These are phyloP conservation scores for Ricordea florida DNA, from an alignment of 92 coral and sea anemone genomes.

Conservation along the genomic window DNA sequence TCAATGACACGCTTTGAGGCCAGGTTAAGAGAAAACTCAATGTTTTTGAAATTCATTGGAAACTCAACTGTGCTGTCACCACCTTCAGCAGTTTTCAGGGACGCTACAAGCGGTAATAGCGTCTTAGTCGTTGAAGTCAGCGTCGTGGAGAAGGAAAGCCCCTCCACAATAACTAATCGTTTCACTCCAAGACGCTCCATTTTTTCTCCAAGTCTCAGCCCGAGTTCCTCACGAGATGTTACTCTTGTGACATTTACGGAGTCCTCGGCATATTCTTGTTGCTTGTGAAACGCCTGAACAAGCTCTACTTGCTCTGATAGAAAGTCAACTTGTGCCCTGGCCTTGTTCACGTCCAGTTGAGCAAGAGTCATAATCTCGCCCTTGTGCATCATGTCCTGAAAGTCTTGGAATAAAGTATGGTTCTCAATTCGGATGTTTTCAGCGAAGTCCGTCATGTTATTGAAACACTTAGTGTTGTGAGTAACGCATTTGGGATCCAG, in stretches of 20 bases:
- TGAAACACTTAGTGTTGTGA: not conserved
- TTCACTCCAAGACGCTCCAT: not conserved
- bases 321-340: conserved; percentile 30
- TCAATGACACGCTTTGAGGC: conserved; percentile 54
- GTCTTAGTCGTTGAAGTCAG: conserved; percentile 25
- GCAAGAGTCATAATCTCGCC: conserved; percentile 17
- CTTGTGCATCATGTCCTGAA: conserved; percentile 1
- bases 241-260: conserved; percentile 23
- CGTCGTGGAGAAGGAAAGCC: conserved; percentile 30
- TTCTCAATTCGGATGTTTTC: not conserved
- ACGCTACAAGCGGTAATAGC: conserved; percentile 43
- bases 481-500: conserved; percentile 32
- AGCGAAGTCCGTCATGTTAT: not conserved
- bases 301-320: conserved; percentile 30
- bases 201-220: conserved; percentile 46
- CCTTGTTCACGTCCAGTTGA: conserved; percentile 39
- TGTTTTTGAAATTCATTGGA: conserved; percentile 54
- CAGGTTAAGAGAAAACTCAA: conserved; percentile 33
- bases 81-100: conserved; percentile 20
- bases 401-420: not conserved
- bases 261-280: conserved; percentile 29
- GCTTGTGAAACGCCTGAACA: conserved; percentile 32
- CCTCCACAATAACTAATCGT: conserved; percentile 28
- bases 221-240: conserved; percentile 30
- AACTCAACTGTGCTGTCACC: conserved; percentile 24